A percentile compares a stretch with the other conserved stretches of the same genome.
Conservation (phyloP, 2,888 invertebrate species). For the Disparrhopalites patrizii region DNA sequence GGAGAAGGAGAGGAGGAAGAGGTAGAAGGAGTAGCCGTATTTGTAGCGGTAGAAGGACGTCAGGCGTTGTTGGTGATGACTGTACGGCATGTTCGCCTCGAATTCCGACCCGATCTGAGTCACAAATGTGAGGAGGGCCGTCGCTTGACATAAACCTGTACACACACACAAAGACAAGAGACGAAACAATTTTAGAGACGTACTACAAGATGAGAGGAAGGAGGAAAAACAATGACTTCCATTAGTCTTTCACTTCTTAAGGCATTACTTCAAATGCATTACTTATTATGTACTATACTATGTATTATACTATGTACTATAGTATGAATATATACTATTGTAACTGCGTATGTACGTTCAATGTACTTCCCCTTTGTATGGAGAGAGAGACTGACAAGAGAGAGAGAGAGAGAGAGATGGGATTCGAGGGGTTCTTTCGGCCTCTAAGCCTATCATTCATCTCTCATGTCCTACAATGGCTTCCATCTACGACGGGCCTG, state of each 20-base stretch:
- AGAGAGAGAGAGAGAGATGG: background rate
- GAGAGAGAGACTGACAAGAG: background rate
- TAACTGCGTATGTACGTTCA: no score
- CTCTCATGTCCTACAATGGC: background rate
- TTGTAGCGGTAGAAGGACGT: constrained; percentile 47
- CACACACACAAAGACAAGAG: constrained; percentile 9
- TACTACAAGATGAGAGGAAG: background rate
- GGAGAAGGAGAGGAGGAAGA: constrained; percentile 44
- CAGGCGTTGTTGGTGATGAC: constrained; percentile 39
- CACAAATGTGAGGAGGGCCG: constrained; percentile 47
- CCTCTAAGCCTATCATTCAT: background rate
- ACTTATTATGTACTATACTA: no score
- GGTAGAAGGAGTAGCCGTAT: constrained; percentile 46
- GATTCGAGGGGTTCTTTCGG: no score
- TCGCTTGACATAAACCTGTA: constrained; percentile 46
- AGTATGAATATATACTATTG: no score
- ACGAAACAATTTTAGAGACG: no score
- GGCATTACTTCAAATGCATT: no score
- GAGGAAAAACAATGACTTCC: no score
- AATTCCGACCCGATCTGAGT: constrained; percentile 47
- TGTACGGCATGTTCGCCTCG: constrained; percentile 44
- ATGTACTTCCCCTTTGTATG: no score
- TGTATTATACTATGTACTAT: no score
- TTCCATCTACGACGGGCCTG: background rate
- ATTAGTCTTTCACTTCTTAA: no score